phyloP scores from a whole-genome alignment of 2,888 invertebrate genomes.

The Agrochola lota region DNA sequence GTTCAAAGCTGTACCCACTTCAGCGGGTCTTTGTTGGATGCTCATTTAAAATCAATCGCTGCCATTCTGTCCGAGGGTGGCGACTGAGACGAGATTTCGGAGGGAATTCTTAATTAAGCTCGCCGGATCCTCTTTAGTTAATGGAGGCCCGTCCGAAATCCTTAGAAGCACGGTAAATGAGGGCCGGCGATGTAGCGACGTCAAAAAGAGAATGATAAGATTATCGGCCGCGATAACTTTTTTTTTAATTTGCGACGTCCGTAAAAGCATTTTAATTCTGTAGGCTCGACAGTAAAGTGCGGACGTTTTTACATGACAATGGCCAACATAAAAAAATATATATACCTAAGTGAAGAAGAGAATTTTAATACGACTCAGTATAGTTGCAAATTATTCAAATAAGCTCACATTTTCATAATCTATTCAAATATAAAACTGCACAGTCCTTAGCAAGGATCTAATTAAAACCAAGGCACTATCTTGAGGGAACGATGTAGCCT shows the following conservation, averaged over 20 bases:
- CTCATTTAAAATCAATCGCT: constrained; percentile 90
- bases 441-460: constrained; percentile 44
- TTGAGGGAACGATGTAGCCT: constrained; percentile 30
- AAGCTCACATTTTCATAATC: constrained; percentile 56
- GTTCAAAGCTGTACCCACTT: constrained; percentile 78
- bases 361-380: constrained; percentile 38
- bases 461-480: constrained; percentile 52
- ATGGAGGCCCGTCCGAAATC: constrained; percentile 85
- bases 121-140: constrained; percentile 87
- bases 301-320: constrained; percentile 46
- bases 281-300: constrained; percentile 39
- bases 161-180: constrained; percentile 84
- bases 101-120: constrained; percentile 90
- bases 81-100: constrained; percentile 84
- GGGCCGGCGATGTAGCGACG: constrained; percentile 75
- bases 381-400: constrained; percentile 58
- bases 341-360: constrained; percentile 13
- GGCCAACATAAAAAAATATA: constrained; percentile 24
- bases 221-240: constrained; percentile 76
- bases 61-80: constrained; percentile 84
- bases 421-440: constrained; percentile 55
- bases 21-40: constrained; percentile 80
- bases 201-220: constrained; percentile 79
- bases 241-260: constrained; percentile 75
- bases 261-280: constrained; percentile 68